A percentile compares a stretch with the other conserved stretches of the same genome.
phyloP scores from a whole-genome alignment of 2,113 vertebrate genomes.

The Podiceps cristatus region DNA sequence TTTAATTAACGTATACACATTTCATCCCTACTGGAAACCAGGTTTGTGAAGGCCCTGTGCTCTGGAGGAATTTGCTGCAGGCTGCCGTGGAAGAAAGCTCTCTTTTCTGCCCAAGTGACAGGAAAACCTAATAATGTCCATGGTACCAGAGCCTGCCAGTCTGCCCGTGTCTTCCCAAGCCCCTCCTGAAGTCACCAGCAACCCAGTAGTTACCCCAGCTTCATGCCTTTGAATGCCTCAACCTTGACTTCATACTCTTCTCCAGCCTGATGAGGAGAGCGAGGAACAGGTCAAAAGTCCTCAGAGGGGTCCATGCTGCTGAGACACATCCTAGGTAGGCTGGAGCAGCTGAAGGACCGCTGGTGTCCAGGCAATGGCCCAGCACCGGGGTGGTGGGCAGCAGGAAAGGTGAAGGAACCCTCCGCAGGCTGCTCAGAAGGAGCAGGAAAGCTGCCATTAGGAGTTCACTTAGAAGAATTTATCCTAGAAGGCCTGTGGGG shows the following conservation, averaged over 20 bases:
- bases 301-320: not conserved
- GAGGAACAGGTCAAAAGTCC: not conserved
- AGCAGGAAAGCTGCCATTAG: not conserved
- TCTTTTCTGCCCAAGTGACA: not conserved
- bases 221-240: not conserved
- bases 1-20: not conserved
- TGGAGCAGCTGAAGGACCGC: not conserved
- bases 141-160: not conserved
- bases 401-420: not conserved
- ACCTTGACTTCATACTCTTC: not conserved
- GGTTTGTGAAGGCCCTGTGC: not conserved
- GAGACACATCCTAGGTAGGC: fast-evolving
- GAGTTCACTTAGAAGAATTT: not conserved
- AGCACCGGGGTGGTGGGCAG: fast-evolving
- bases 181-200: not conserved
- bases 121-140: not conserved
- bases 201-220: not conserved
- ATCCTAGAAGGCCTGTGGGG: not conserved
- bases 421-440: not conserved
- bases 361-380: not conserved
- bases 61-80: not conserved
- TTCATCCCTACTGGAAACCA: not conserved
- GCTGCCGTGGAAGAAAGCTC: not conserved
- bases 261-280: not conserved
- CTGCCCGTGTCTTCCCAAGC: not conserved